Percentiles rank a stretch among this genome's conserved stretches.
phyloP scores from a whole-genome alignment of 1,140 invertebrate species.

The Micrasema longulum region DNA sequence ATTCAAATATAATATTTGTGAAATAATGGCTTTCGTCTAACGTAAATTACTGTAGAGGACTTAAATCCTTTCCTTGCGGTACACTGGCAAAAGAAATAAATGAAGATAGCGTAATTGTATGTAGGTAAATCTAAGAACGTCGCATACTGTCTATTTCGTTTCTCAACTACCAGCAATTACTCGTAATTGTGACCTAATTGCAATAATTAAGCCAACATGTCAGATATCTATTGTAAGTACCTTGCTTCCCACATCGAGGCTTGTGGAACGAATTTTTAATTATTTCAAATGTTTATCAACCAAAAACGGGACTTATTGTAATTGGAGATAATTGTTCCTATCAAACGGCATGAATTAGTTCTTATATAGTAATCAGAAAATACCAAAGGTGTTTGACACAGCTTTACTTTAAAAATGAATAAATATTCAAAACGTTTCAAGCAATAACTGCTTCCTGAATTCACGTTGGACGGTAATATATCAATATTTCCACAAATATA shows the following conservation, averaged over 20 bases:
- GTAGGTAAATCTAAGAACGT: conserved; percentile 24
- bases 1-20: too few species aligned
- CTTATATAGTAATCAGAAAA: too few species aligned
- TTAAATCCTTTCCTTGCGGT: not conserved
- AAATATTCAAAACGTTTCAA: too few species aligned
- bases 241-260: conserved; percentile 12
- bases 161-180: conserved; percentile 46
- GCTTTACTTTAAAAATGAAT: too few species aligned
- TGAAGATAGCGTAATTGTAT: not conserved
- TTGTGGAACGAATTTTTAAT: conserved; percentile 16
- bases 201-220: conserved; percentile 54
- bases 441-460: too few species aligned
- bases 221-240: conserved; percentile 49
- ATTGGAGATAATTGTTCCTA: conserved; percentile 17
- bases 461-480: too few species aligned
- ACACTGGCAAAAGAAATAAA: not conserved
- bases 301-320: conserved; percentile 2
- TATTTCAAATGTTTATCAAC: conserved; percentile 13
- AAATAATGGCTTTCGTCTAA: too few species aligned
- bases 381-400: too few species aligned
- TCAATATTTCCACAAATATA: too few species aligned
- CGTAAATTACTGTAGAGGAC: too few species aligned
- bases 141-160: conserved; percentile 42
- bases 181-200: conserved; percentile 52
- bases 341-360: not conserved